Evolutionary conservation across 2,113 vertebrate genomes (phyloP).

Genomic region (Kryptolebias marmoratus): DNA sequence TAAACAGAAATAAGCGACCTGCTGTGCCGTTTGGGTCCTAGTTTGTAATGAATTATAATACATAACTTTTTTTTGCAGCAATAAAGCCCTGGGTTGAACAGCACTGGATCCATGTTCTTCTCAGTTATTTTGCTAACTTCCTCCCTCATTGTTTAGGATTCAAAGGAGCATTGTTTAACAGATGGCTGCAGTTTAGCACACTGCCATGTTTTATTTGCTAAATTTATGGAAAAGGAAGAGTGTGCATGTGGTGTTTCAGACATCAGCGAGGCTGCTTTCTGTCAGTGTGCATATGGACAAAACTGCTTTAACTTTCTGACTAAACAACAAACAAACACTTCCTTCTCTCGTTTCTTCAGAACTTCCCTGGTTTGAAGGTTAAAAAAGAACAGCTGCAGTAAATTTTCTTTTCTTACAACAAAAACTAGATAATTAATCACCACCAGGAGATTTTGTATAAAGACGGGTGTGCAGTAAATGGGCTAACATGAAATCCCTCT

Average conservation of each 20-base stretch:
- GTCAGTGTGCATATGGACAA: not conserved
- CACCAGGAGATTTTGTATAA: not conserved
- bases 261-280: not conserved
- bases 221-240: not conserved
- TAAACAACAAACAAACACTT: not conserved
- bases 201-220: not conserved
- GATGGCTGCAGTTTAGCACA: not conserved
- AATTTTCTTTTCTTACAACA: slow-evolving; percentile 2
- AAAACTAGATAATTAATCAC: not conserved
- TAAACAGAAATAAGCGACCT: too few species aligned
- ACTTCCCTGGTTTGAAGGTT: not conserved
- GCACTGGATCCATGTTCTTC: not conserved
- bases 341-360: not conserved
- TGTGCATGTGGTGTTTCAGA: not conserved
- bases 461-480: not conserved
- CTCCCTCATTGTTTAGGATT: not conserved
- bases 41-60: too few species aligned
- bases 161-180: not conserved
- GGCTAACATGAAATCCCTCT: not conserved
- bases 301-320: not conserved
- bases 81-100: too few species aligned
- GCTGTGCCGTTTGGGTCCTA: too few species aligned
- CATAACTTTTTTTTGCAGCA: too few species aligned
- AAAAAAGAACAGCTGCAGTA: not conserved
- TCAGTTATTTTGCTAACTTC: not conserved